Base-by-base conservation (phyloP, 64 coral and sea anemone species). In the Platygyra sinensis region DNA sequence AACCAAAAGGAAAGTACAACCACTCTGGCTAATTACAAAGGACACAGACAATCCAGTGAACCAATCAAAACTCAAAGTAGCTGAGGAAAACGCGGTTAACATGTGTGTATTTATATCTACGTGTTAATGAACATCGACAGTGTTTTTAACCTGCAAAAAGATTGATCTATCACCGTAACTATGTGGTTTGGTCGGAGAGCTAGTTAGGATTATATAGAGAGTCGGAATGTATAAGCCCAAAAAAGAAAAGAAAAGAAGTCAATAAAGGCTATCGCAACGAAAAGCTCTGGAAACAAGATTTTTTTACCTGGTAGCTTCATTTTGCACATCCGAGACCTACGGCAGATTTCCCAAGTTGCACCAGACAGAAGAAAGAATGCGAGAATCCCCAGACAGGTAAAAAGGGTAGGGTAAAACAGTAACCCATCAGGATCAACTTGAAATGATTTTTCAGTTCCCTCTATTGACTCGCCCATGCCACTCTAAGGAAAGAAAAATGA, bases 341-440 rank as follows among this genome's bases (percentile, higher is more conserved):
- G 65, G 24, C 65, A 69, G 22, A 69, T n/a, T 69, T 69, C 65
- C 65, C 65, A 69, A n/a, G 65, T 69, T 25, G 65, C 65, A 69
- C 65, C 65, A 24, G 65, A 69, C 22, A 69, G 22, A n/a, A 69
- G 22, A 69, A 69, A 69, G 65, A 69, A 69, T n/a, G 65, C 25
- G 65, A 69, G 65, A 25, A 69, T 69, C 8, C 65, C 65, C 65
- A 69, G 65, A 69, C n/a, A 69, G 25, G 65, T 69, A n/a, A 69
- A 69, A 10, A 69, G 25, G 6, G 65, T 22, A 10, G 65, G 65
- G 22, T 69, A 69, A 69, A 69, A 69, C 22, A 69, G 65, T 11
- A 69, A 24, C 5, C 65, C 65, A 10, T 69, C n/a, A 11, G 65
- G 65, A 69, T 69, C 65, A 27, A 69, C 22, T 27, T 27, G 7